Conservation (phyloP, 1,140 invertebrate species). For the Hypsibius dujardini region DNA sequence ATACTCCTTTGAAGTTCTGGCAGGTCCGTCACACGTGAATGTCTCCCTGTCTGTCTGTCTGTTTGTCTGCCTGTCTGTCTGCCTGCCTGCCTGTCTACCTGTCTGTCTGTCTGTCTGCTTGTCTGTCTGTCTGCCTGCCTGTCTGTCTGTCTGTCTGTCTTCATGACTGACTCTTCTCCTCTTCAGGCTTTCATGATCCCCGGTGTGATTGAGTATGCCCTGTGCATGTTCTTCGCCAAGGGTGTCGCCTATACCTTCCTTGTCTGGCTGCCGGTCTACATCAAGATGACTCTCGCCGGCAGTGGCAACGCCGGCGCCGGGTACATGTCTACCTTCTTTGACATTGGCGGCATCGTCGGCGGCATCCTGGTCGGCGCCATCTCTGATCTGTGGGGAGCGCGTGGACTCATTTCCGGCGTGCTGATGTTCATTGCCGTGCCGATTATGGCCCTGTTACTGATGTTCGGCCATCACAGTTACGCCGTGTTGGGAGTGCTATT, state of each 20-base stretch:
- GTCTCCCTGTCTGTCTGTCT: too few species aligned
- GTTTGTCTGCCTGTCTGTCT: too few species aligned
- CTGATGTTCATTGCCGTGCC: slow-evolving; percentile 53
- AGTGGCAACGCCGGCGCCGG: slow-evolving; percentile 32
- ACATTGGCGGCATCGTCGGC: too few species aligned
- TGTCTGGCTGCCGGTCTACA: slow-evolving; percentile 39
- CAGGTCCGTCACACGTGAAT: slow-evolving; percentile 27
- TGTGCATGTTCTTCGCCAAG: slow-evolving; percentile 38
- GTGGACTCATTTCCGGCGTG: slow-evolving; percentile 58
- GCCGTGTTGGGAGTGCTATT: slow-evolving; percentile 40
- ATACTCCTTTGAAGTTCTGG: background rate
- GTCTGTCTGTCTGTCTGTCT: too few species aligned
- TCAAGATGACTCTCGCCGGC: slow-evolving; percentile 29
- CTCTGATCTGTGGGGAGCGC: slow-evolving; percentile 60
- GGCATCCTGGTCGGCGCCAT: slow-evolving; percentile 48
- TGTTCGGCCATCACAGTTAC: background rate
- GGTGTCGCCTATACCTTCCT: slow-evolving; percentile 40
- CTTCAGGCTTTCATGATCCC: slow-evolving; percentile 27
- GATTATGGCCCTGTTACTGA: background rate
- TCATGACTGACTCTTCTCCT: too few species aligned
- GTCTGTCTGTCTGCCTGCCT: too few species aligned
- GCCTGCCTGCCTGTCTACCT: too few species aligned
- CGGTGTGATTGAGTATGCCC: slow-evolving; percentile 35
- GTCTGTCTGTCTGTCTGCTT: too few species aligned
- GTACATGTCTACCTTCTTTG: slow-evolving; percentile 28